These are phyloP conservation scores for Microplitis mediator DNA, from an alignment of 1,140 invertebrate genomes.

Conservation along the genomic window DNA sequence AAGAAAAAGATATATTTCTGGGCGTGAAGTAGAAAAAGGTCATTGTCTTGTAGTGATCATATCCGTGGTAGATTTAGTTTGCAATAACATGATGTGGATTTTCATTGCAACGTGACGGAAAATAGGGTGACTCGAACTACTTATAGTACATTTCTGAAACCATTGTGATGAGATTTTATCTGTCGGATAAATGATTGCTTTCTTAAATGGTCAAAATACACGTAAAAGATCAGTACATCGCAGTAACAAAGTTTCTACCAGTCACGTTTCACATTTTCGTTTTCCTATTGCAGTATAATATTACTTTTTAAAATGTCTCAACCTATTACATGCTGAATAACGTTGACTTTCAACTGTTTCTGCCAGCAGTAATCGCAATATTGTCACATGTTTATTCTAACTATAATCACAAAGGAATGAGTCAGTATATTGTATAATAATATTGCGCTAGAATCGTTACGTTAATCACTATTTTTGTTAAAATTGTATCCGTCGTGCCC, in stretches of 20 bases:
- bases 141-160: background rate
- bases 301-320: background rate
- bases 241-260: background rate
- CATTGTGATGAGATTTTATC: slow-evolving; percentile 24
- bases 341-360: too few species aligned
- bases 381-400: too few species aligned
- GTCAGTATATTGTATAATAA: too few species aligned
- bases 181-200: slow-evolving; percentile 19
- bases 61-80: background rate
- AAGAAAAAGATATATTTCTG: background rate
- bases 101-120: background rate
- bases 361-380: too few species aligned
- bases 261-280: background rate
- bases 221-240: background rate
- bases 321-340: too few species aligned
- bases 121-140: background rate
- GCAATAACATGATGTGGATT: slow-evolving; percentile 10
- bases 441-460: too few species aligned
- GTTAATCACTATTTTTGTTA: too few species aligned
- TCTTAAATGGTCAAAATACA: background rate
- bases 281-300: background rate
- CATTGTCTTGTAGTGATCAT: slow-evolving; percentile 18
- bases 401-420: too few species aligned
- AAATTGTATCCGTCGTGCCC: background rate
- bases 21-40: background rate